Conservation (phyloP, 2,797 vertebrate genomes). For the Mus minutoides region DNA sequence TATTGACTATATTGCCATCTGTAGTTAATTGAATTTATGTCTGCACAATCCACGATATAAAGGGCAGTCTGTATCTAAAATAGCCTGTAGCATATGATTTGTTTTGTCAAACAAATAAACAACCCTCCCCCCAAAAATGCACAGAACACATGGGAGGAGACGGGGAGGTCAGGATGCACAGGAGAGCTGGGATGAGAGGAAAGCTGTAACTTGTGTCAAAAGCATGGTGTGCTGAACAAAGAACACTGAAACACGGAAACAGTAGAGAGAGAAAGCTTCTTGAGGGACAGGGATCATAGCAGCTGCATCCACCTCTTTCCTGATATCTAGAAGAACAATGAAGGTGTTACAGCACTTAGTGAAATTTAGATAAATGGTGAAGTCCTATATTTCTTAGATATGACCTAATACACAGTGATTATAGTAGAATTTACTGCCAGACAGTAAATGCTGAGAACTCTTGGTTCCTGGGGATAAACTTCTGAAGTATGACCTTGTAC, state of each 20-base stretch:
- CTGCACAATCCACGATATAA: not conserved
- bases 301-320: not conserved
- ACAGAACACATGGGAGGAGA: not conserved
- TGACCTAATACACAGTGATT: not conserved
- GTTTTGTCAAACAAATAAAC: not conserved
- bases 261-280: not conserved
- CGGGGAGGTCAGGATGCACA: not conserved
- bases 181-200: not conserved
- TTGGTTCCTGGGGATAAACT: conserved; percentile 56
- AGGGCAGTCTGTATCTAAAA: not conserved
- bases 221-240: not conserved
- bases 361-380: not conserved
- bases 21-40: not conserved
- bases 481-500: conserved; percentile 58
- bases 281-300: not conserved
- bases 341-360: not conserved
- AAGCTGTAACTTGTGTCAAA: not conserved
- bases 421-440: conserved; percentile 21
- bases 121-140: too few species aligned
- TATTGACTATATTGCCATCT: not conserved
- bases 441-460: conserved; percentile 36
- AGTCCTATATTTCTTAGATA: not conserved
- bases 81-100: not conserved
- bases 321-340: not conserved
- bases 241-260: not conserved